Conservation (phyloP, 2,888 invertebrate genomes). For the Phortica okadai region DNA sequence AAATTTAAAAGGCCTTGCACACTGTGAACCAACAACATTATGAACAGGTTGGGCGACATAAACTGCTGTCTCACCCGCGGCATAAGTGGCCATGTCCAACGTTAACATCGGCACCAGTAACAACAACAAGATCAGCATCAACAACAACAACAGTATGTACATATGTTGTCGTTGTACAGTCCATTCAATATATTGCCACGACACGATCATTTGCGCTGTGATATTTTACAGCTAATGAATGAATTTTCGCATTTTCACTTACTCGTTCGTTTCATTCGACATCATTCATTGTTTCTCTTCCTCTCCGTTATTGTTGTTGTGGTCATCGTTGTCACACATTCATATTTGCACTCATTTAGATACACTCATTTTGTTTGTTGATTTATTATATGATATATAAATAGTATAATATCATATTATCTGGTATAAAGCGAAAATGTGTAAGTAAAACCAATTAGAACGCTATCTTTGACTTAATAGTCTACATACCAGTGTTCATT, state of each 20-base stretch:
- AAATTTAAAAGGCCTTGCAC: too few species aligned
- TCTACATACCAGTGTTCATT: too few species aligned
- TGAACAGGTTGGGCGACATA: constrained; percentile 3
- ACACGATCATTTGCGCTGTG: constrained; percentile 56
- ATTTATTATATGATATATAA: too few species aligned
- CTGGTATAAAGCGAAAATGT: too few species aligned
- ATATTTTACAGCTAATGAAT: constrained; percentile 43
- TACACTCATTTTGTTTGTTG: too few species aligned
- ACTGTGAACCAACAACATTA: background rate
- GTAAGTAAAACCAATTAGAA: too few species aligned
- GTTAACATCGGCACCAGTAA: background rate
- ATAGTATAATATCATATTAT: too few species aligned
- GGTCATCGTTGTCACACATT: background rate
- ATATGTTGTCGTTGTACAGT: constrained; percentile 39
- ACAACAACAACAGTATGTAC: background rate
- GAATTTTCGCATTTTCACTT: constrained; percentile 58
- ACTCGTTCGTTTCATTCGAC: constrained; percentile 42
- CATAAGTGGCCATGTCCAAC: background rate
- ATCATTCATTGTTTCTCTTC: background rate
- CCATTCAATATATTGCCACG: constrained; percentile 67
- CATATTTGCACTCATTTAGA: too few species aligned
- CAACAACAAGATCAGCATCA: background rate
- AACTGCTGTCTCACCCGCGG: background rate
- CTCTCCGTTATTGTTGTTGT: constrained; percentile 31
- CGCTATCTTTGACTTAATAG: too few species aligned